A percentile compares a stretch with the other conserved stretches of the same genome.
Conservation (phyloP, 1,140 invertebrate genomes). For the Eriocheir sinensis region DNA sequence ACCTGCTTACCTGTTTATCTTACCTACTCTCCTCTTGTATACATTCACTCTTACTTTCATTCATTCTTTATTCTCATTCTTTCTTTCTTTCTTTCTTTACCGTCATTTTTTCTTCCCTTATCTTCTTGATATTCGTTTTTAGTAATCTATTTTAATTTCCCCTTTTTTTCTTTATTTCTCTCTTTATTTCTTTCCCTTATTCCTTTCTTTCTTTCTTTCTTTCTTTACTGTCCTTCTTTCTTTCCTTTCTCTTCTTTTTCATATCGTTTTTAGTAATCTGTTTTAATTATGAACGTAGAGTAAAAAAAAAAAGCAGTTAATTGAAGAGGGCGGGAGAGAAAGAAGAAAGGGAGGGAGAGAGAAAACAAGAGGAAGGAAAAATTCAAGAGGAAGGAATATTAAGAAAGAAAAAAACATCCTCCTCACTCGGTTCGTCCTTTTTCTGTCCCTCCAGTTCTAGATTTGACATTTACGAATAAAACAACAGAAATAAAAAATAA, state of each 20-base stretch:
- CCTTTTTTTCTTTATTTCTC: too few relatives aligned
- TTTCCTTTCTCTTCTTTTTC: constrained; percentile 30
- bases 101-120: not conserved
- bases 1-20: not conserved
- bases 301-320: not conserved
- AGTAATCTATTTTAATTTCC: not conserved
- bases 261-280: not conserved
- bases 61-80: not conserved
- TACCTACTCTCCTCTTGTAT: not conserved
- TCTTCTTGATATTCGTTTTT: not conserved
- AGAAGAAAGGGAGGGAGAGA: too few relatives aligned
- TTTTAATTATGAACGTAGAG: not conserved
- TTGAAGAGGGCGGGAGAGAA: too few relatives aligned
- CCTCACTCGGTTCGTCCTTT: too few relatives aligned
- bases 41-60: not conserved
- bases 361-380: too few relatives aligned
- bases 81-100: not conserved
- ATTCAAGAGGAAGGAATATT: not conserved
- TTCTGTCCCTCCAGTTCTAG: too few relatives aligned
- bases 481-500: too few relatives aligned
- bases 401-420: not conserved
- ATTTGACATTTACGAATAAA: too few relatives aligned
- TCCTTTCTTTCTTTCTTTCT: not conserved
- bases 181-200: not conserved
- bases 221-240: not conserved